Evolutionary conservation across 2,888 invertebrate genomes (phyloP), one percentile per base, ranked within the genome.

Genomic region (Bellardia bayeri): DNA sequence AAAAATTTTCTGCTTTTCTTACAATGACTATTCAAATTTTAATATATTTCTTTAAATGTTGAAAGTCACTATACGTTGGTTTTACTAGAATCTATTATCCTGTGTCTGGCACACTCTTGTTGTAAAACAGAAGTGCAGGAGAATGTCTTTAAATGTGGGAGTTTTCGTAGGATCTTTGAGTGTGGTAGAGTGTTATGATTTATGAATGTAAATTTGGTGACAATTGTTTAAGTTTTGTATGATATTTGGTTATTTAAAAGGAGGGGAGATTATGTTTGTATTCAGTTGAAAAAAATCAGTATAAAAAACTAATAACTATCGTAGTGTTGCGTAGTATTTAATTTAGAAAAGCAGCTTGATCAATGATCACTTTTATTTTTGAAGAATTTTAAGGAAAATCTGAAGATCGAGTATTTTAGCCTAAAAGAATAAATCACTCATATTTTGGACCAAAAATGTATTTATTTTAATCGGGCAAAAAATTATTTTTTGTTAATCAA

Each of bases 1-100:
- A 87, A 87, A 85, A 87, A 87, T 87, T 87, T 82, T 85, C 85
- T 85, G 87, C 79, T 82, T 87, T 71, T 58, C 75, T 54, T 71
- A 40, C 79, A 75, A 79, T 85, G 82, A 87, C 87, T 82, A 87
- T 82, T 85, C 74, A 82, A 87, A 85, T 75, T 76, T 51, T 63
- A 23, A 66, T 71, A 58, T 69, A 30, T 56, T 64, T n/a, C 3
- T 14, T 54, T 42, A 40, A 79, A 16, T 71, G 14, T 63, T 66
- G 69, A 80, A 14, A 30, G 13, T 61, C 33, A 63, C 71, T 40
- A 30, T 51, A 64, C 74, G 40, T 51, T 66, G 81, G 71, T 42
- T 68, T 75, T 64, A 16, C 42, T 61, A 64, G 58, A 69, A 85
- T 82, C 85, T 87, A 85, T 87, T 84, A 85, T 87, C 79, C 87